phyloP scores from a whole-genome alignment of 2,797 vertebrate genomes.

The Phrynocephalus vlangalii region DNA sequence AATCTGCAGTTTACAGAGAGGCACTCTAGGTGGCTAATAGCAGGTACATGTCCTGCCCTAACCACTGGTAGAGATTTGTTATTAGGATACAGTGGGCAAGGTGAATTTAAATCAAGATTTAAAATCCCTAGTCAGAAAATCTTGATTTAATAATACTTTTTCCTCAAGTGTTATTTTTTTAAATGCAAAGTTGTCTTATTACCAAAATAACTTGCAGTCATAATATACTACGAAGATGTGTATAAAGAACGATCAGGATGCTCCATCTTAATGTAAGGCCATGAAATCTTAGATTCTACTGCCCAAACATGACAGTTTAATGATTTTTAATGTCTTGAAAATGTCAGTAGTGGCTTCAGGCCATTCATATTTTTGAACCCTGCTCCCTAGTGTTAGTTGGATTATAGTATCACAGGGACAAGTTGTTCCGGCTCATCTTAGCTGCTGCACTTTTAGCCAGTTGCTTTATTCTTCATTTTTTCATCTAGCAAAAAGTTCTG shows the following conservation, averaged over 20 bases:
- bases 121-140: too few relatives aligned
- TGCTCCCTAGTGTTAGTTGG: neutral
- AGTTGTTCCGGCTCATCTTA: neutral
- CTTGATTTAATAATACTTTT: neutral
- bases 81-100: neutral
- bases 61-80: neutral
- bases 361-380: neutral
- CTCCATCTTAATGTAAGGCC: neutral
- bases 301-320: neutral
- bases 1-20: neutral
- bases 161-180: too few relatives aligned
- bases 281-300: neutral
- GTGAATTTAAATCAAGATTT: neutral
- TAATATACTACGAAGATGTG: too few relatives aligned
- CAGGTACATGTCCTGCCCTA: neutral
- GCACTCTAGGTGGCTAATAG: neutral
- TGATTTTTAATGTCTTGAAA: neutral
- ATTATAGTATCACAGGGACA: neutral
- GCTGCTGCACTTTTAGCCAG: neutral
- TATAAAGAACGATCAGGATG: too few relatives aligned
- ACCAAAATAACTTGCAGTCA: neutral
- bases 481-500: constrained; percentile 4
- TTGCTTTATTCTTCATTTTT: constrained; percentile 15
- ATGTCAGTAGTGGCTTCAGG: neutral
- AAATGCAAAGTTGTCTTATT: neutral